These are phyloP conservation scores for Cygnus atratus DNA, from an alignment of 2,113 vertebrate species.

Conservation along the genomic window DNA sequence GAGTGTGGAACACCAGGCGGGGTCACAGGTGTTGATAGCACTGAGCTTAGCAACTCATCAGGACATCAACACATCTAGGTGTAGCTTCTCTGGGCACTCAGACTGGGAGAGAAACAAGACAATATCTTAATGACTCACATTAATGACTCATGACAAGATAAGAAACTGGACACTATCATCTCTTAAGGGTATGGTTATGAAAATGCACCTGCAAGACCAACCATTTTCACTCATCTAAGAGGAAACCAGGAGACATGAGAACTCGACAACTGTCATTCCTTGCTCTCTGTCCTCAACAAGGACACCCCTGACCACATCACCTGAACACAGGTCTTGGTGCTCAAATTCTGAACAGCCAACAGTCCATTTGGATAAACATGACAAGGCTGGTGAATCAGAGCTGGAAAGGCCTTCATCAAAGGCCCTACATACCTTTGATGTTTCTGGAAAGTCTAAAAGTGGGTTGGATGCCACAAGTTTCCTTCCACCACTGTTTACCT, in stretches of 20 bases:
- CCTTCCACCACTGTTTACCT: not conserved
- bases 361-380: not conserved
- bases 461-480: not conserved
- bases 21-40: not conserved
- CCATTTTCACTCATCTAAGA: not conserved
- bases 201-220: not conserved
- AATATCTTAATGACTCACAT: not conserved
- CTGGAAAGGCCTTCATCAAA: not conserved
- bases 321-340: not conserved
- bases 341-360: not conserved
- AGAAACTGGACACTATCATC: not conserved
- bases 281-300: not conserved
- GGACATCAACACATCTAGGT: not conserved
- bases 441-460: not conserved
- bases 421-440: not conserved
- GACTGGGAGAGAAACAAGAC: not conserved
- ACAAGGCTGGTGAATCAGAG: not conserved
- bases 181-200: not conserved
- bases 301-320: not conserved
- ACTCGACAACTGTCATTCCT: not conserved
- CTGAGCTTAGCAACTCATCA: not conserved
- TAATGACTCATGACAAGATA: not conserved
- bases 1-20: not conserved
- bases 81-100: not conserved
- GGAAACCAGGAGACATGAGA: not conserved